phyloP scores from a whole-genome alignment of 1,140 invertebrate genomes.

The Oscheius sp. region DNA sequence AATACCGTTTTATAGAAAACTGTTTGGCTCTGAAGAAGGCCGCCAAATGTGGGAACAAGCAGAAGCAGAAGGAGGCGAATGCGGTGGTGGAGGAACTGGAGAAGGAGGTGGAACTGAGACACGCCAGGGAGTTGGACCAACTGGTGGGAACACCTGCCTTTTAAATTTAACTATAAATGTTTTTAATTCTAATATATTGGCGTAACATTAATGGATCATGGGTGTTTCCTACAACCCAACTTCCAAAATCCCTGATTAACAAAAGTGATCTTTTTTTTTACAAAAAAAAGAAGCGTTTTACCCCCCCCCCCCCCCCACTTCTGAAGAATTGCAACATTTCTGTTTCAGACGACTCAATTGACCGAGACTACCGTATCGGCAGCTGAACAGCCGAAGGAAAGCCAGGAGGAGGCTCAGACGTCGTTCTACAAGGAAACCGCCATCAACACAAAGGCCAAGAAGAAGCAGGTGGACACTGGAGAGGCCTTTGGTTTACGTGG shows the following conservation, averaged over 20 bases:
- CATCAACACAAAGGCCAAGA: slow-evolving; percentile 5
- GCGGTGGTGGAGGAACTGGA: slow-evolving; percentile 12
- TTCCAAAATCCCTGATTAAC: background rate
- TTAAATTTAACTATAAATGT: background rate
- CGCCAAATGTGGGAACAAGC: slow-evolving; percentile 31
- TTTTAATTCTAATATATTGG: background rate
- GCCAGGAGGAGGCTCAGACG: background rate
- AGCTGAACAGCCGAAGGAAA: background rate
- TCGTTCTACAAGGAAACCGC: slow-evolving; percentile 23
- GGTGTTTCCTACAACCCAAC: background rate
- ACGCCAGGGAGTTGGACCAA: slow-evolving; percentile 16
- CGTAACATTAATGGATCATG: background rate
- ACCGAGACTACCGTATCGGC: background rate
- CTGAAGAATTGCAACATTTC: background rate
- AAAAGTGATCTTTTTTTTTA: background rate
- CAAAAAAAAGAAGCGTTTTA: background rate
- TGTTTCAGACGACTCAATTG: background rate
- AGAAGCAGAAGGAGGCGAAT: slow-evolving; percentile 19
- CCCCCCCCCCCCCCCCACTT: background rate
- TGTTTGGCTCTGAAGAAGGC: slow-evolving; percentile 18
- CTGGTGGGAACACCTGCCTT: background rate
- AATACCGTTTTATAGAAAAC: slow-evolving; percentile 6
- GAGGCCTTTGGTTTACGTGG: background rate
- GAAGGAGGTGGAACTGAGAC: slow-evolving; percentile 18
- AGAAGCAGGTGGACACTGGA: slow-evolving; percentile 32